Evolutionary conservation across 2,888 invertebrate species (phyloP).

Genomic region (Nematopogon swammerdamellus): DNA sequence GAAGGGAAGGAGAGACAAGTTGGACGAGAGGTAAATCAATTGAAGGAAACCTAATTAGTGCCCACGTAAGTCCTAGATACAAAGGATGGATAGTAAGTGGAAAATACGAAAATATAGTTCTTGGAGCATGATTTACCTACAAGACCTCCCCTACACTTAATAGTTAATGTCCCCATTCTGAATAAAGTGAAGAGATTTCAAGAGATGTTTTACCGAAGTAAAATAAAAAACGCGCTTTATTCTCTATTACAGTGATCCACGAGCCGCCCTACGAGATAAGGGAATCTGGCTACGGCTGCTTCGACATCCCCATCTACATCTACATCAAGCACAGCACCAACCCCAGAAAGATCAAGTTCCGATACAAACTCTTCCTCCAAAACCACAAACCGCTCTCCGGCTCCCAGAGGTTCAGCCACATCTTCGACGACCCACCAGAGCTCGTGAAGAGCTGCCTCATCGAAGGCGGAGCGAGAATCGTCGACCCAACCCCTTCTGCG

Average conservation of each 20-base stretch:
- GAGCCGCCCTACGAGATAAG: slow-evolving; percentile 52
- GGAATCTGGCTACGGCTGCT: slow-evolving; percentile 45
- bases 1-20: no score
- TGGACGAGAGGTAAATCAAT: no score
- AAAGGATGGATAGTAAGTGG: no score
- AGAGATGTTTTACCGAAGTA: no score
- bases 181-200: no score
- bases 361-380: slow-evolving; percentile 41
- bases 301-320: slow-evolving; percentile 47
- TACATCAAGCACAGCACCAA: slow-evolving; percentile 41
- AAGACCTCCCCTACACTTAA: no score
- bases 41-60: no score
- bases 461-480: slow-evolving; percentile 38
- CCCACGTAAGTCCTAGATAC: no score
- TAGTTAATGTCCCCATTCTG: no score
- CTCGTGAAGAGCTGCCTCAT: slow-evolving; percentile 34
- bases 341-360: slow-evolving; percentile 41
- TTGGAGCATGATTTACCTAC: no score
- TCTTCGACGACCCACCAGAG: slow-evolving; percentile 39
- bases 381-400: slow-evolving; percentile 35
- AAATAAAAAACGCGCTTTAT: no score
- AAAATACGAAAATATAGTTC: no score
- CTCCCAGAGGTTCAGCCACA: slow-evolving; percentile 40
- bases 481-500: slow-evolving; percentile 17
- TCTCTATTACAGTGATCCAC: slow-evolving; percentile 40